Evolutionary conservation across 2,888 invertebrate genomes (phyloP).

Genomic region (Dermolepida albohirtum): DNA sequence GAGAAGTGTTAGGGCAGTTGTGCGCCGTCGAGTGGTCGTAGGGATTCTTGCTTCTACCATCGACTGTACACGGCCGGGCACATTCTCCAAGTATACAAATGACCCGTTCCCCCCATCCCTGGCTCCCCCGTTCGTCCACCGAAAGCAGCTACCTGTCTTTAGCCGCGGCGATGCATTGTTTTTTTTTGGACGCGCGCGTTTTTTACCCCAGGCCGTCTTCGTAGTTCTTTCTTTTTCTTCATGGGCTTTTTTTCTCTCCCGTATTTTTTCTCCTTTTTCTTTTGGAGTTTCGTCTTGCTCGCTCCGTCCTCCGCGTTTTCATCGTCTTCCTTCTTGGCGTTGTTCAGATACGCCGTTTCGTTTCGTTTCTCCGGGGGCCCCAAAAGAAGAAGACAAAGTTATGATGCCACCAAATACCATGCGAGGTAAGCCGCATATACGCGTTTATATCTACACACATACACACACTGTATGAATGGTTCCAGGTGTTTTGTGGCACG

Average conservation of each 20-base stretch:
- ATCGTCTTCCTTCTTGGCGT: conserved; percentile 10
- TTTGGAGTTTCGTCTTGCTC: conserved; percentile 47
- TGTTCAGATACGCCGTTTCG: not conserved
- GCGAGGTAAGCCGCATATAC: conserved; percentile 28
- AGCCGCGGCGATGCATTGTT: conserved; percentile 63
- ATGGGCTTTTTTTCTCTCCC: conserved; percentile 17
- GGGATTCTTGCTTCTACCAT: conserved; percentile 23
- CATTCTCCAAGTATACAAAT: conserved; percentile 67
- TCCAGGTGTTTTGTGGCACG: conserved; percentile 15
- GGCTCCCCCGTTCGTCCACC: conserved; percentile 53
- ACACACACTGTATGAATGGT: not conserved
- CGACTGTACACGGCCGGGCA: conserved; percentile 65
- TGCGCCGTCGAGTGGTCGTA: not conserved
- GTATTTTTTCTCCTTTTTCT: conserved; percentile 49
- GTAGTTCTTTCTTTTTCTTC: conserved; percentile 16
- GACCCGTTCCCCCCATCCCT: conserved; percentile 61
- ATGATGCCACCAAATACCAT: conserved; percentile 54
- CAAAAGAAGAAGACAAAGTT: conserved; percentile 47
- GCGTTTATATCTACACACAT: too few relatives aligned
- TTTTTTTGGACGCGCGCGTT: conserved; percentile 51
- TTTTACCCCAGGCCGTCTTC: conserved; percentile 30
- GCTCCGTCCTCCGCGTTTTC: conserved; percentile 60
- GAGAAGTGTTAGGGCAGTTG: conserved; percentile 15
- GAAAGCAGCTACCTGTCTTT: conserved; percentile 65
- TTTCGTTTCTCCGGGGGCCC: not conserved